These are phyloP conservation scores for Tursiops truncatus DNA, from an alignment of 2,113 vertebrate species.

Conservation along the genomic window DNA sequence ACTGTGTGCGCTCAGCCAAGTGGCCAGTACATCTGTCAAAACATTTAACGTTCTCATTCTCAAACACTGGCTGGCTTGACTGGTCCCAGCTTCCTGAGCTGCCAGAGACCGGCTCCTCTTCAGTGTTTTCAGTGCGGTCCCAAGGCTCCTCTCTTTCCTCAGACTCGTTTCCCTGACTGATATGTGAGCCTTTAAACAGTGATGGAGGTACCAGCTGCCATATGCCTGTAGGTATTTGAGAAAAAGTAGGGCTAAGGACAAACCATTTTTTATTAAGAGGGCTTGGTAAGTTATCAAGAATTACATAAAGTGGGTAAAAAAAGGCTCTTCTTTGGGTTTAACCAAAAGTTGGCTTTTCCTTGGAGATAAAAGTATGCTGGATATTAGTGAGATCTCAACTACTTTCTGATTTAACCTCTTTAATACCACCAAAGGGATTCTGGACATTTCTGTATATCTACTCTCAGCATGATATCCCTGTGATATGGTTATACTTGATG, in stretches of 20 bases:
- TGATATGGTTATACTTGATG: conserved; percentile 70
- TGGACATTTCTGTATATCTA: conserved; percentile 77
- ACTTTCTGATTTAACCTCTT: conserved; percentile 85
- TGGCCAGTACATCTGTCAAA: conserved; percentile 70
- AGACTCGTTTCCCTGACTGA: conserved; percentile 71
- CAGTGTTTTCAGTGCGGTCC: conserved; percentile 77
- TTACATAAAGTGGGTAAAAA: conserved; percentile 75
- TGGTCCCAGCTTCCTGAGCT: conserved; percentile 76
- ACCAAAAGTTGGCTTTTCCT: conserved; percentile 81
- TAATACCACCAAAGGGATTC: conserved; percentile 81
- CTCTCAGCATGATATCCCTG: conserved; percentile 71
- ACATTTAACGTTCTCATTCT: conserved; percentile 62
- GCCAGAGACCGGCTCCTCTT: conserved; percentile 71
- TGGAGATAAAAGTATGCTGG: conserved; percentile 83
- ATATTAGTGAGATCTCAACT: conserved; percentile 80
- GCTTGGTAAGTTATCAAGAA: conserved; percentile 64
- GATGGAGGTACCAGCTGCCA: conserved; percentile 81
- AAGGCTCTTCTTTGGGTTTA: conserved; percentile 82
- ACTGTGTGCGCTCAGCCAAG: conserved; percentile 71
- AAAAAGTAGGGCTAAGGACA: conserved; percentile 85
- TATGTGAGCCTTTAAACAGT: conserved; percentile 78
- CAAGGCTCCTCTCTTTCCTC: conserved; percentile 78
- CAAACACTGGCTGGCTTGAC: conserved; percentile 71
- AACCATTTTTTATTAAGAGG: conserved; percentile 62
- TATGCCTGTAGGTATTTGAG: conserved; percentile 77